Evolutionary conservation across 2,888 invertebrate genomes (phyloP).

Genomic region (Notodonta ziczac): DNA sequence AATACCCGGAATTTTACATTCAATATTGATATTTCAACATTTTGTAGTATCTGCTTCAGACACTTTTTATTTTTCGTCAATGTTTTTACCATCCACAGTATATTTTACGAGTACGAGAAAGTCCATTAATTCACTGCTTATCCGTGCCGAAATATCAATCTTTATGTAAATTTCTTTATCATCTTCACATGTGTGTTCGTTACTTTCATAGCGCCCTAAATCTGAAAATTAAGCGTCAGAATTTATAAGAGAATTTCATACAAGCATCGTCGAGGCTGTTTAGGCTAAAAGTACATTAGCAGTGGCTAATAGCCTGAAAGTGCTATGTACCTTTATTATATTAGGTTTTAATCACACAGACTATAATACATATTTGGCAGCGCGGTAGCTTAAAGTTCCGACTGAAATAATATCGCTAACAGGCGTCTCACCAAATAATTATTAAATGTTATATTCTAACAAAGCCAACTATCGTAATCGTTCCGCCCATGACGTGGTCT

Average conservation of each 20-base stretch:
- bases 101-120: conserved; percentile 9
- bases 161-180: conserved; percentile 27
- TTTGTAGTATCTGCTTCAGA: background rate
- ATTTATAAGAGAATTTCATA: background rate
- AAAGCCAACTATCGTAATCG: too few species aligned
- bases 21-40: background rate
- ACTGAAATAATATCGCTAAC: background rate
- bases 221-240: conserved; percentile 5
- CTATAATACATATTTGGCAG: too few species aligned
- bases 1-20: too few species aligned
- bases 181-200: conserved; percentile 16
- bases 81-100: background rate
- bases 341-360: background rate
- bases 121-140: conserved; percentile 14
- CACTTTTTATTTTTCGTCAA: background rate
- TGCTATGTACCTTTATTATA: background rate
- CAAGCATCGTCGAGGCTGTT: background rate
- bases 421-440: too few species aligned
- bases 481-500: too few species aligned
- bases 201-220: conserved; percentile 20
- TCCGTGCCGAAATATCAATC: conserved; percentile 22
- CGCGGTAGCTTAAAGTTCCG: too few species aligned
- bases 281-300: background rate
- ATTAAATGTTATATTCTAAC: too few species aligned
- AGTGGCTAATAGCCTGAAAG: background rate